These are phyloP conservation scores for Anthrax anthrax DNA, from an alignment of 2,888 invertebrate species.

Conservation along the genomic window DNA sequence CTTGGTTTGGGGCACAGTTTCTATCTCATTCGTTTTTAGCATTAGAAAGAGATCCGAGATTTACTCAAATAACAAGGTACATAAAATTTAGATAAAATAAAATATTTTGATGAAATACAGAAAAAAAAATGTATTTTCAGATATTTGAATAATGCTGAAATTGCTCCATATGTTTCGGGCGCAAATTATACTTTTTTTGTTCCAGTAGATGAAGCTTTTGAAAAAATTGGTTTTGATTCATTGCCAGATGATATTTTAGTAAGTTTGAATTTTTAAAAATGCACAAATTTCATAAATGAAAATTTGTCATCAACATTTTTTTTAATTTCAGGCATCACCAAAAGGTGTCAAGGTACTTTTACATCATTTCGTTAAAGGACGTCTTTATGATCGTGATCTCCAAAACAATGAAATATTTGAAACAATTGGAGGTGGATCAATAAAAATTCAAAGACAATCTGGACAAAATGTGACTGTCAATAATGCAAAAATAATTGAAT, in stretches of 20 bases:
- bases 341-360: conserved; percentile 43
- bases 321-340: conserved; percentile 31
- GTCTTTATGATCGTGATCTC: conserved; percentile 44
- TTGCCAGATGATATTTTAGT: conserved; percentile 40
- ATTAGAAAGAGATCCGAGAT: conserved; percentile 41
- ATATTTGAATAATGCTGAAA: conserved; percentile 46
- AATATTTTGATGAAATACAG: background rate
- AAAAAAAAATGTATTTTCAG: conserved; percentile 17
- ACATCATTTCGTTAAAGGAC: conserved; percentile 47
- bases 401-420: conserved; percentile 39
- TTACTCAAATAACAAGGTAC: conserved; percentile 40
- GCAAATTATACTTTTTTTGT: conserved; percentile 56
- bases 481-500: conserved; percentile 43
- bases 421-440: conserved; percentile 42
- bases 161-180: conserved; percentile 46
- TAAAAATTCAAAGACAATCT: conserved; percentile 37
- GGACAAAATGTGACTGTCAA: conserved; percentile 39
- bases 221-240: conserved; percentile 41
- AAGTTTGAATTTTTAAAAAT: background rate
- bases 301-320: background rate
- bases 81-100: background rate
- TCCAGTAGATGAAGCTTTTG: conserved; percentile 51
- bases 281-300: background rate
- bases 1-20: conserved; percentile 51
- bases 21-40: conserved; percentile 47